Evolutionary conservation across 2,888 invertebrate species (phyloP).

Genomic region (Drosophila meridiana): DNA sequence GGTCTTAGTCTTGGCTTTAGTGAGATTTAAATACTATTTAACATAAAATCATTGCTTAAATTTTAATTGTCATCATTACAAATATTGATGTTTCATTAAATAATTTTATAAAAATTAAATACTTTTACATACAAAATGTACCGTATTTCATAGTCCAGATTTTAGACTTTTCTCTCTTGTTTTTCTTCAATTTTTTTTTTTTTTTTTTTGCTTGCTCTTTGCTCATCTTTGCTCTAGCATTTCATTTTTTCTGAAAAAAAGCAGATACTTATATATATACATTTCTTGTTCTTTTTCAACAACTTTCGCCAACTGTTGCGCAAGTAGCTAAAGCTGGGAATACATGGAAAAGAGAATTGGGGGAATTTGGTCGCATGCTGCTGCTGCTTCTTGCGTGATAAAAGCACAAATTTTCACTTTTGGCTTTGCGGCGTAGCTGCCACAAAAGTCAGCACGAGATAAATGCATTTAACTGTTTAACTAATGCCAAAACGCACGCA

Average conservation of each 20-base stretch:
- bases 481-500: slow-evolving; percentile 38
- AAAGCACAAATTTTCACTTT: slow-evolving; percentile 70
- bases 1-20: too few species aligned
- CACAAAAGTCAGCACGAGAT: slow-evolving; percentile 48
- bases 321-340: slow-evolving; percentile 16
- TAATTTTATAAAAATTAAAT: neutral
- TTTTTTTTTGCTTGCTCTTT: slow-evolving; percentile 5
- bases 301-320: slow-evolving; percentile 69
- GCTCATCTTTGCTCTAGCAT: slow-evolving; percentile 48
- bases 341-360: neutral
- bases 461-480: slow-evolving; percentile 49
- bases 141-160: neutral
- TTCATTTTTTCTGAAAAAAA: slow-evolving; percentile 45
- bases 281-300: slow-evolving; percentile 30
- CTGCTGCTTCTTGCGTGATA: slow-evolving; percentile 71
- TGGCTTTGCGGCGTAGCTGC: slow-evolving; percentile 40
- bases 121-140: neutral
- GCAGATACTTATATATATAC: neutral
- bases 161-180: neutral
- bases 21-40: too few species aligned
- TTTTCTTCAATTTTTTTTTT: neutral
- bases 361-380: neutral
- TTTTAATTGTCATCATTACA: too few species aligned
- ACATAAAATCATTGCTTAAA: too few species aligned
- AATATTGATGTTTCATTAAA: too few species aligned